These are phyloP conservation scores for Phortica magna DNA, from an alignment of 2,888 invertebrate genomes.

Conservation along the genomic window DNA sequence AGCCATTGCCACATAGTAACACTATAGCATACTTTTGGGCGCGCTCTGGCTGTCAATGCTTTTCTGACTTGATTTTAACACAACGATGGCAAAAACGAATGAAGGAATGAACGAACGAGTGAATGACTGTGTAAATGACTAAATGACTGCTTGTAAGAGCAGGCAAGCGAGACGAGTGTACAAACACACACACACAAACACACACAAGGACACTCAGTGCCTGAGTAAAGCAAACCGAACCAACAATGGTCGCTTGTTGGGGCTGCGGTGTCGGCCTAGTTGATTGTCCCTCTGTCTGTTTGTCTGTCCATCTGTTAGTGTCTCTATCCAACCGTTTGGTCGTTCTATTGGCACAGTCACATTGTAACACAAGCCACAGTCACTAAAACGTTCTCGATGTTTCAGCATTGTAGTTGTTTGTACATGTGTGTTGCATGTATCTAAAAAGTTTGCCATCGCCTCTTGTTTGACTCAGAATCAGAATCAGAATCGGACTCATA, in stretches of 20 bases:
- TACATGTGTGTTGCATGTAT: too few relatives aligned
- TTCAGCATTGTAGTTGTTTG: too few relatives aligned
- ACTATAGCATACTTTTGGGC: neutral
- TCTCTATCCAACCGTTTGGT: neutral
- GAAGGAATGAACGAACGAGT: neutral
- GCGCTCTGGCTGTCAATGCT: too few relatives aligned
- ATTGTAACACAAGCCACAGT: too few relatives aligned
- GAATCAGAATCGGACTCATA: neutral
- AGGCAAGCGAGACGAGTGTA: neutral
- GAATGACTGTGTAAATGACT: neutral
- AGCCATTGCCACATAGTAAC: constrained; percentile 3
- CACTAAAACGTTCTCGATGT: too few relatives aligned
- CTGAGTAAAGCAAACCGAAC: neutral
- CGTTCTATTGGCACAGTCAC: neutral
- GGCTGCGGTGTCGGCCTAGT: neutral
- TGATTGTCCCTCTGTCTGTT: neutral
- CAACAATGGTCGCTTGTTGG: neutral
- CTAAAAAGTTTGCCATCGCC: neutral
- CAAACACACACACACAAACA: neutral
- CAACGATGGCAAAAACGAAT: neutral
- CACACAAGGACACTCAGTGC: neutral
- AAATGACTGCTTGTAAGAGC: neutral
- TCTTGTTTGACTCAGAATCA: neutral
- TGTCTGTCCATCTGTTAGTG: neutral
- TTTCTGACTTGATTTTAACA: neutral